phyloP scores from a whole-genome alignment of 2,797 vertebrate genomes.

The Parambassis ranga region DNA sequence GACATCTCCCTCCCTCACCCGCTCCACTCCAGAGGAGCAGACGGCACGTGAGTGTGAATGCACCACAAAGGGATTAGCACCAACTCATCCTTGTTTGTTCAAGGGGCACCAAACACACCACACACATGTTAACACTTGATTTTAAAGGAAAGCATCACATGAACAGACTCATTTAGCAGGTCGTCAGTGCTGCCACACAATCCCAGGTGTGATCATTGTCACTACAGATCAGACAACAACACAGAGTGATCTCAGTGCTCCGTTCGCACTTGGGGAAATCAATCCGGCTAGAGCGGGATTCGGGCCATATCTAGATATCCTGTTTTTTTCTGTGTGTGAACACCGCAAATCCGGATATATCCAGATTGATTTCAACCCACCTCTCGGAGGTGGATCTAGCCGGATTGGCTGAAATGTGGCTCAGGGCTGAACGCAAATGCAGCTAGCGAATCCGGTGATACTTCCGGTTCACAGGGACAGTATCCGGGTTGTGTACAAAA shows the following conservation, averaged over 20 bases:
- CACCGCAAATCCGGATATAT: too few relatives aligned
- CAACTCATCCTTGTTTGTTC: constrained; percentile 19
- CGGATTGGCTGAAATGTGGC: too few relatives aligned
- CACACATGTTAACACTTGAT: constrained; percentile 12
- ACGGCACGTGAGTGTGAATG: background rate
- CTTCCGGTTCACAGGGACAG: too few relatives aligned
- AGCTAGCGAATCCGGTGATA: too few relatives aligned
- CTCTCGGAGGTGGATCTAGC: too few relatives aligned
- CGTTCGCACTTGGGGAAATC: too few relatives aligned
- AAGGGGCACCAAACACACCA: background rate
- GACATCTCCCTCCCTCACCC: constrained; percentile 7
- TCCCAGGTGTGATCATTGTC: background rate
- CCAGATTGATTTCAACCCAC: too few relatives aligned
- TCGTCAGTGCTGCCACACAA: background rate
- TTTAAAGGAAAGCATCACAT: background rate
- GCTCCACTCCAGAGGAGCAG: background rate
- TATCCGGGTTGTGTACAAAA: too few relatives aligned
- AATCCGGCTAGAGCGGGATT: too few relatives aligned
- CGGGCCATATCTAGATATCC: too few relatives aligned
- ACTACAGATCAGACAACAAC: constrained; percentile 24
- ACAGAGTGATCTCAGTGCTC: constrained; percentile 1
- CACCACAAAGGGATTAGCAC: background rate
- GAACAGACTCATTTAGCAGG: background rate
- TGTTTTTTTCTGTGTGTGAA: too few relatives aligned
- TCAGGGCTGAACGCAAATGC: too few relatives aligned